Base-by-base conservation (phyloP, 2,113 vertebrate genomes). In the Gila orcuttii region DNA sequence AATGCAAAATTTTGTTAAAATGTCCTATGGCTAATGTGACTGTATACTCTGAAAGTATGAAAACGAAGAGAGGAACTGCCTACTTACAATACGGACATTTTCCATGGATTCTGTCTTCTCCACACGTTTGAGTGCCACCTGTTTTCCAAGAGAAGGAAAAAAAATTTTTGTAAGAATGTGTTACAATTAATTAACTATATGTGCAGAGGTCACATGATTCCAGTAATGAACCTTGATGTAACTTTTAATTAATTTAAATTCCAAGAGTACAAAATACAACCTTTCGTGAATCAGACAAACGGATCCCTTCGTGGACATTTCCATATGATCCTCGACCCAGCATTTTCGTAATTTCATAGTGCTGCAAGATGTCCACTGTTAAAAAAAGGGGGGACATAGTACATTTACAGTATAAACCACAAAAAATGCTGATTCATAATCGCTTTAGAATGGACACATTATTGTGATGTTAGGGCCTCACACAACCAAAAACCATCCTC, bases 101-200 rank as follows among this genome's bases (percentile, higher is more conserved):
- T 0, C 0, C 33, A 23, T 42, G 8, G 0, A 0, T 11, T 21
- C 3, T 2, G 0, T 23, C 31, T 71, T 71, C 1, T 1, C 0
- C 19, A 42, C 68, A 11, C 9, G 2, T 71, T 71, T 71, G 9
- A 71, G 1, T 12, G 68, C 68, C 33, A 71, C 68, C 64, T 68
- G 62, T 66, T 31, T 4, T 25, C 60, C n/a, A 66, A 31, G 15
- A 15, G 28, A 33, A 57, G 6, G 25, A 17, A 28, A 68, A 7
- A 8, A 42, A 1, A 42, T 33, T 33, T 66, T 31, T 17, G 64
- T 33, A 3, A 68, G 13, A 68, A 33, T 33, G 6, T 4, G 7
- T 19, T 23, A 71, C 19, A 71, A 10, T 39, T 21, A 71, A 10
- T 23, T 10, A 71, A 39, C 13, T 69, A 6, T 28, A 25, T 64